Conservation (phyloP, 2,888 invertebrate genomes). For the Dysmachus trigonus region DNA sequence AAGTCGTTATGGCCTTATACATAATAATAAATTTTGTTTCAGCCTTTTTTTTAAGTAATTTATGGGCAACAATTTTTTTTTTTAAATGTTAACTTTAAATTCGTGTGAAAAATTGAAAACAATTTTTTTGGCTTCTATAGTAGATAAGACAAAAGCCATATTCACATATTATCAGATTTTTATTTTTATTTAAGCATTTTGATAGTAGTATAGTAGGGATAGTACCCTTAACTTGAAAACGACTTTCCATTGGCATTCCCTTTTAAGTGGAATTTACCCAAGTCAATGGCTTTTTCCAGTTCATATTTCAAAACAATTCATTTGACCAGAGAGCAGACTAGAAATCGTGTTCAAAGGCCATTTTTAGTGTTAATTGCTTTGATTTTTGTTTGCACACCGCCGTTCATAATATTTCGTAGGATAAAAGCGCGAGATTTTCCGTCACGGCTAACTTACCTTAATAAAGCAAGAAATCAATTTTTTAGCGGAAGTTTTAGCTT, state of each 20-base stretch:
- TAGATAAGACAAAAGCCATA: no score
- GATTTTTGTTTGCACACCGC: neutral
- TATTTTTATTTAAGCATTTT: no score
- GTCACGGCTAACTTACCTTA: neutral
- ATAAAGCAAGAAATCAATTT: neutral
- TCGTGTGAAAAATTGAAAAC: no score
- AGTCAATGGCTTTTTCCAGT: neutral
- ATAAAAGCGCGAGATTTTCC: neutral
- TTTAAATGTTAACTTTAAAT: no score
- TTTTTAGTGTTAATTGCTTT: neutral
- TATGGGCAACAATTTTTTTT: no score
- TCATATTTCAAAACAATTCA: neutral
- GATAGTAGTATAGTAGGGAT: no score
- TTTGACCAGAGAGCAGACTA: neutral
- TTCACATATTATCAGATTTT: no score
- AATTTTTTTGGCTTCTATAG: no score
- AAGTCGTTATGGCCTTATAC: no score
- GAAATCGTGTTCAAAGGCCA: neutral
- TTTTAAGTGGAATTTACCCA: neutral
- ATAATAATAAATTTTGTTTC: no score
- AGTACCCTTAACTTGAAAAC: neutral
- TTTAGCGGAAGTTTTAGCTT: neutral
- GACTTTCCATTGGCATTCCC: neutral
- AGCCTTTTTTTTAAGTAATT: no score
- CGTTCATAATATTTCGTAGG: neutral